Evolutionary conservation across 2,797 vertebrate genomes (phyloP), one percentile per base, ranked within the genome.

Genomic region (Alcedo atthis): DNA sequence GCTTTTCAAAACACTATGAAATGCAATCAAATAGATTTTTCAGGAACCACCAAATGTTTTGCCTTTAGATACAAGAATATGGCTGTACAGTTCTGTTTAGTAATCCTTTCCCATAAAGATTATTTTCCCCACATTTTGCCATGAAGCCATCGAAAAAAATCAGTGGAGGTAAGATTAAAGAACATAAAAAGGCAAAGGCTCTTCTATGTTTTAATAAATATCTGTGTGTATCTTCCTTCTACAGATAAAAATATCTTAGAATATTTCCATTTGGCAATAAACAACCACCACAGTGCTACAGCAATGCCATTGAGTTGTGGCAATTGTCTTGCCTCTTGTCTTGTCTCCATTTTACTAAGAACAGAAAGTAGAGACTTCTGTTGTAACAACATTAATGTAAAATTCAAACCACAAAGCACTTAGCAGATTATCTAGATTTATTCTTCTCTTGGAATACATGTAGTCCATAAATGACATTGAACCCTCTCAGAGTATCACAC

Each of bases 1-100:
- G 16, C 19, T 93, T 62, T 92, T 85, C 49, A 68, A 32, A 93
- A 75, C 40, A 61, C 18, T n/a, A 85, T 64, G 71, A 94, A 90
- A 87, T 37, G 20, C 15, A 57, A 32, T 61, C 18, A 43, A 74
- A 53, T 19, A 55, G 40, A 58, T 64, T 74, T 89, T 87, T 81
- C 46, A 45, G 20, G 17, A 6, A 75, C 26, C 32, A 43, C 20
- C 4, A 4, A 61, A 16, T 51, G 15, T 10, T 54, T 75, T 68
- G 64, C 46, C 26, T 78, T 42, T 48, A 48, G 24, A 37, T 26
- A 46, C 0, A 51, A 15, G 42, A 54, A 62, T 53, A 48, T 66
- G 8, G 15, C 48, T 43, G 19, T 32, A 53, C 24, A 66, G n/a
- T 66, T 74, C 67, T n/a, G 28, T n/a, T 66, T 54, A 28, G 51